Evolutionary conservation across 2,888 invertebrate species (phyloP).

Genomic region (Hyalella azteca): DNA sequence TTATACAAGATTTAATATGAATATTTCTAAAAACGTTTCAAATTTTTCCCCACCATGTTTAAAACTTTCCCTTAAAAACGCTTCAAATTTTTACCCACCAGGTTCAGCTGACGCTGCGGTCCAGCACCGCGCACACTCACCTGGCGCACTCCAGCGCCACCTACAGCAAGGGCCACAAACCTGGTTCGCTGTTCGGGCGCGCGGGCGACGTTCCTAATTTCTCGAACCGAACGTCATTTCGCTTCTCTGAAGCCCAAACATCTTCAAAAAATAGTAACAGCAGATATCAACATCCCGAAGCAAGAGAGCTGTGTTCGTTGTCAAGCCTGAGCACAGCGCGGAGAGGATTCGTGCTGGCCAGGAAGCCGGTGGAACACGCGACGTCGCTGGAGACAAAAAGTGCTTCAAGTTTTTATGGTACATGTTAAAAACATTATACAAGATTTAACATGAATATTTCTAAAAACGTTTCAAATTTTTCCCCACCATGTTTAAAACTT

Average conservation of each 20-base stretch:
- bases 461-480: too few species aligned
- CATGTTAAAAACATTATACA: too few species aligned
- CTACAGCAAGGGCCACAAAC: not conserved
- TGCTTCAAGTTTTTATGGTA: too few species aligned
- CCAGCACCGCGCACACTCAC: conserved; percentile 15
- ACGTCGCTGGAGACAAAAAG: too few species aligned
- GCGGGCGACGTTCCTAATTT: not conserved
- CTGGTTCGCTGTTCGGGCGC: not conserved
- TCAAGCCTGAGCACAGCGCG: not conserved
- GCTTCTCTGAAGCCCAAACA: not conserved
- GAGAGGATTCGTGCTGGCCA: not conserved
- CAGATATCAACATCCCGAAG: too few species aligned
- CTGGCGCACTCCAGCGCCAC: not conserved
- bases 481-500: too few species aligned
- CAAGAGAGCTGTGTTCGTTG: not conserved
- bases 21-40: too few species aligned
- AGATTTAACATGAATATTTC: too few species aligned
- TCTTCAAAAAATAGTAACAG: not conserved
- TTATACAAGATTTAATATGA: too few species aligned
- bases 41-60: too few species aligned
- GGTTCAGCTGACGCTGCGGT: not conserved
- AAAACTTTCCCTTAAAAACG: too few species aligned
- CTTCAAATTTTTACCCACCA: too few species aligned
- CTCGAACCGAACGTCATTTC: not conserved
- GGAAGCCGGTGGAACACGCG: not conserved